phyloP scores from a whole-genome alignment of 2,113 vertebrate genomes.

The Phylloscopus whistleri region DNA sequence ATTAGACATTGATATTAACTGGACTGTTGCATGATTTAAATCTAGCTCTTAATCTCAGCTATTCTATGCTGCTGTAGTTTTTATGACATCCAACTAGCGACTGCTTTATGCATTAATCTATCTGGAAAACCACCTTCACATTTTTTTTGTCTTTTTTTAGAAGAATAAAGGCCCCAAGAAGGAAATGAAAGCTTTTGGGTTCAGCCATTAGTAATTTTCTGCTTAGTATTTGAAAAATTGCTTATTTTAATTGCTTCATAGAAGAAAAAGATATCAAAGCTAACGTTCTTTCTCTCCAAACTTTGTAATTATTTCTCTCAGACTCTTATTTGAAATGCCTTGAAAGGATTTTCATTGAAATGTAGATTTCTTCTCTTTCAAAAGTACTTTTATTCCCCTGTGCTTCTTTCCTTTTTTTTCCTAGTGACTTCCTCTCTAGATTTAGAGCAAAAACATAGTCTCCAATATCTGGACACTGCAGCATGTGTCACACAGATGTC shows the following conservation, averaged over 20 bases:
- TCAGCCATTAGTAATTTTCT: slow-evolving; percentile 70
- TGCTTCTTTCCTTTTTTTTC: background rate
- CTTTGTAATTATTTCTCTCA: slow-evolving; percentile 73
- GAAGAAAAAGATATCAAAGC: slow-evolving; percentile 75
- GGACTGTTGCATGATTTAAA: slow-evolving; percentile 64
- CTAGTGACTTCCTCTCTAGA: slow-evolving; percentile 31
- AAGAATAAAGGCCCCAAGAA: slow-evolving; percentile 65
- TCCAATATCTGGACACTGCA: slow-evolving; percentile 23
- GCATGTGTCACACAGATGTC: slow-evolving; percentile 3
- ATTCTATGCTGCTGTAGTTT: slow-evolving; percentile 66
- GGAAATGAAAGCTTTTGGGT: slow-evolving; percentile 70
- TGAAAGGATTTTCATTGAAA: slow-evolving; percentile 70
- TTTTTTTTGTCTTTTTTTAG: slow-evolving; percentile 65
- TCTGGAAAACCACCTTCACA: slow-evolving; percentile 68
- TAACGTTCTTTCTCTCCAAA: slow-evolving; percentile 70
- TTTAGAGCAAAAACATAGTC: slow-evolving; percentile 18
- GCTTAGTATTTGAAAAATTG: slow-evolving; percentile 72
- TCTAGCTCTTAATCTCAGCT: slow-evolving; percentile 68
- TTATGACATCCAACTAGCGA: slow-evolving; percentile 63
- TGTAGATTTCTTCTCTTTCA: slow-evolving; percentile 65
- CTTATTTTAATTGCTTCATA: slow-evolving; percentile 70
- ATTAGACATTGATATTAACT: slow-evolving; percentile 69
- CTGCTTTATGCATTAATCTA: slow-evolving; percentile 65
- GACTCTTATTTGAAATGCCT: slow-evolving; percentile 68
- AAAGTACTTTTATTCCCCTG: slow-evolving; percentile 50